Base-by-base conservation (phyloP, 2,797 vertebrate genomes). In the Falco peregrinus region DNA sequence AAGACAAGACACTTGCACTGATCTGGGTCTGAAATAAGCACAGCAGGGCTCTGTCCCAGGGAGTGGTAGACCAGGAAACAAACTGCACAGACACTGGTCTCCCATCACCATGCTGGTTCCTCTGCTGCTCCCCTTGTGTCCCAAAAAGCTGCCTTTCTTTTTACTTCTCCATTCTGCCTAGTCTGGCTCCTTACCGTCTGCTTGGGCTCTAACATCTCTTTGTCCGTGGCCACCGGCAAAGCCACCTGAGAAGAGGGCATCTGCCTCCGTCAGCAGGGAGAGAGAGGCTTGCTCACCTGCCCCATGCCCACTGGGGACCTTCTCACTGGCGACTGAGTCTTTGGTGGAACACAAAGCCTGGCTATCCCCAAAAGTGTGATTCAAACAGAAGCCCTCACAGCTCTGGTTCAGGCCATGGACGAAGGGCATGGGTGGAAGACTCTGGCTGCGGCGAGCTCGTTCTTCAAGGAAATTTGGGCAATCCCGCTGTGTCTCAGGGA, bases 371-470 rank as follows among this genome's bases (percentile, higher is more conserved):
- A 89, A 96, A 37, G 86, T 19, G 10, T 96, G 96, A 68, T 97
- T 97, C 73, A 97, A 92, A 87, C 97, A 97, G 94, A 97, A 94
- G 35, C 97, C 97, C 76, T 97, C 97, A 1, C 96, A 98, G 92
- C 98, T 98, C 39, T 97, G 98, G 95, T 98, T 98, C 97, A 98
- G 97, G 94, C 98, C 98, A 17, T 97, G 98, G 28, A 97, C 87
- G 37, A 98, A 98, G 21, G 98, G 98, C 67, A 98, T 97, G 43
- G 98, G 98, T 14, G 98, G 98, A 64, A 98, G 98, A 96, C 98
- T 98, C 73, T 97, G 98, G 96, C 98, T 98, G 73, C 97, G 97
- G 24, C 56, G 97, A 53, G 97, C 90, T 96, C 96, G 57, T 60
- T 97, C 97, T 84, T 98, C 89, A 50, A 87, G 39, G 33, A 96